phyloP scores from a whole-genome alignment of 2,797 vertebrate species.

The Tragelaphus eurycerus region DNA sequence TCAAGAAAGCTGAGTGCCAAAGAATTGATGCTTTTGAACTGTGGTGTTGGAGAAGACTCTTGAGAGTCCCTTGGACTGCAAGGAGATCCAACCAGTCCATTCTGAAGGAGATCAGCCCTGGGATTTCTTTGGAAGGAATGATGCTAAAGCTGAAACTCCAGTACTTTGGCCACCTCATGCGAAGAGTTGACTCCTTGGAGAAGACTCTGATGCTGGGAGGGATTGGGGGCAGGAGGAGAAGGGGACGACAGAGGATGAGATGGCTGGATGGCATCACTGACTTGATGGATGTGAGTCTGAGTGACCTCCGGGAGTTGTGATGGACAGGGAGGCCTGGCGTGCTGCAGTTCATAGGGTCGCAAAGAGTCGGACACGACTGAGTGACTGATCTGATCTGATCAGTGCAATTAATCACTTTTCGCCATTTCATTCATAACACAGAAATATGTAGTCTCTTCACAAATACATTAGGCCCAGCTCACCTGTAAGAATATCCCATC shows the following conservation, averaged over 20 bases:
- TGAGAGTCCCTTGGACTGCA: neutral
- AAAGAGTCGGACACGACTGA: too few relatives aligned
- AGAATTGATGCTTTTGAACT: neutral
- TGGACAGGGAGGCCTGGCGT: too few relatives aligned
- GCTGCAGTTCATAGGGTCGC: too few relatives aligned
- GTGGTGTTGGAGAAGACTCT: neutral
- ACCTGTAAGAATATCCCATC: neutral
- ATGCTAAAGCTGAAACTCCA: neutral
- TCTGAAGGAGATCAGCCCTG: too few relatives aligned
- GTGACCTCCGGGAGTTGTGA: too few relatives aligned
- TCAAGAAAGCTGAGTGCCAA: neutral
- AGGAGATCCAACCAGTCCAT: neutral
- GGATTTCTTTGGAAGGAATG: neutral
- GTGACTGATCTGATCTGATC: too few relatives aligned
- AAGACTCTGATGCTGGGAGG: neutral
- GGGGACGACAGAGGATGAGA: neutral
- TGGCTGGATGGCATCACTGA: neutral
- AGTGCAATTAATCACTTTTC: neutral
- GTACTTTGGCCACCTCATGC: neutral
- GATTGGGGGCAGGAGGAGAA: neutral
- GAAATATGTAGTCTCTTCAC: neutral
- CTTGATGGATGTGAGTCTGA: too few relatives aligned
- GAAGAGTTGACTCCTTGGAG: neutral
- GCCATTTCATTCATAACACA: neutral
- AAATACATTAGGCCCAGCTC: neutral